A percentile compares a stretch with the other conserved stretches of the same genome.
These are phyloP conservation scores for Idaea aversata DNA, from an alignment of 2,888 invertebrate genomes.

Conservation along the genomic window DNA sequence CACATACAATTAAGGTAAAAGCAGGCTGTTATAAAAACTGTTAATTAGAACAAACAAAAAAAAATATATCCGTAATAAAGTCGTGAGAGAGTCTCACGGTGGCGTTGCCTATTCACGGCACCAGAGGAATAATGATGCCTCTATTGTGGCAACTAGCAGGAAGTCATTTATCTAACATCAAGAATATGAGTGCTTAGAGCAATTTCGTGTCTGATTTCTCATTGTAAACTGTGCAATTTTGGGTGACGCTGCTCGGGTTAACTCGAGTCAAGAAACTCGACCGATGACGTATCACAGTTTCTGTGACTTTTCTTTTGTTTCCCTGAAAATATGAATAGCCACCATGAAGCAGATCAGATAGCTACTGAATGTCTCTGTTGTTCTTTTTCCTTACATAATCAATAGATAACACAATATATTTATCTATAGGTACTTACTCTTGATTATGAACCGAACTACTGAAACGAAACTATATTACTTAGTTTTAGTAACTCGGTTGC, in stretches of 20 bases:
- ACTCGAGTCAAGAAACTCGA: slow-evolving; percentile 33
- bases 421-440: no score
- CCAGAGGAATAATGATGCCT: slow-evolving; percentile 73
- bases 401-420: no score
- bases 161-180: slow-evolving; percentile 80
- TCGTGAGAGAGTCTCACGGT: slow-evolving; percentile 78
- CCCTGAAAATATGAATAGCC: not conserved
- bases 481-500: no score
- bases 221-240: slow-evolving; percentile 75
- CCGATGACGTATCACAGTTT: slow-evolving; percentile 34
- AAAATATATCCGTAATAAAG: slow-evolving; percentile 77
- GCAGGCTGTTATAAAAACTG: slow-evolving; percentile 74
- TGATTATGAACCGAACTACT: no score
- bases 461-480: no score
- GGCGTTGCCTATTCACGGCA: slow-evolving; percentile 60
- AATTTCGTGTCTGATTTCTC: slow-evolving; percentile 77
- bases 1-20: slow-evolving; percentile 75
- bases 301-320: slow-evolving; percentile 19
- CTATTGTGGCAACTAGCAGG: slow-evolving; percentile 75
- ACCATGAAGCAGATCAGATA: no score
- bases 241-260: slow-evolving; percentile 41
- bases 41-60: slow-evolving; percentile 79
- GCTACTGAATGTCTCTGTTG: no score
- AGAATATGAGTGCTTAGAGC: slow-evolving; percentile 79
- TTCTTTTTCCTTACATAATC: no score